Base-by-base conservation (phyloP, 2,888 invertebrate species). In the Germaria angustata region DNA sequence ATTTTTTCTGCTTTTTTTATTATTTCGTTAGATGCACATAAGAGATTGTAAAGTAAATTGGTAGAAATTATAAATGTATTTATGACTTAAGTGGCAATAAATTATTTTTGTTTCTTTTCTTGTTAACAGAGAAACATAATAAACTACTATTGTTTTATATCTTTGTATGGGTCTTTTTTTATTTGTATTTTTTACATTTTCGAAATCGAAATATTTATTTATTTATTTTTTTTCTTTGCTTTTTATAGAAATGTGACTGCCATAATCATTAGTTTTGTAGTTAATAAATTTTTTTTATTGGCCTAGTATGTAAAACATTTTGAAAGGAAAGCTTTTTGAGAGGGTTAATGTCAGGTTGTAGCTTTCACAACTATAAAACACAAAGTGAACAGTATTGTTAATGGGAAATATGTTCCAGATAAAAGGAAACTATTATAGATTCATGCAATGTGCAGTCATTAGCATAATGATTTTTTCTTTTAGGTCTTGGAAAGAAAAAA, bases 11-110 rank as follows among this genome's bases (percentile, higher is more conserved):
- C 8, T 55, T 5, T 68, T 44, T 63, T 44, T 6, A 49, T 51
- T 46, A 44, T n/a, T 44, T 34, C 66, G 55, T 76, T 71, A 83
- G 82, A 76, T 83, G 63, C 69, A 68, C 66, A 61, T 39, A 68
- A 63, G 59, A 80, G 80, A 82, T 85, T 87, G 87, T 86, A 86
- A 86, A 88, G 85, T 86, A 87, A 88, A 87, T 88, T 88, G 87
- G 86, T 81, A 81, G 86, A 89, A 89, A 89, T 88, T 87, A 87
- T 88, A 89, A 89, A 87, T 87, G 87, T 89, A 88, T 89, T 89
- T 88, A 89, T 87, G 88, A 87, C 88, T 89, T 87, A 89, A 88
- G 89, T 86, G 88, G 87, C 86, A 79, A 89, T 88, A 88, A 88
- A 88, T 88, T 87, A 88, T 86, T 86, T 87, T 87, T 88, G 86